Base-by-base conservation (phyloP, 2,113 vertebrate genomes). In the Vidua chalybeata region DNA sequence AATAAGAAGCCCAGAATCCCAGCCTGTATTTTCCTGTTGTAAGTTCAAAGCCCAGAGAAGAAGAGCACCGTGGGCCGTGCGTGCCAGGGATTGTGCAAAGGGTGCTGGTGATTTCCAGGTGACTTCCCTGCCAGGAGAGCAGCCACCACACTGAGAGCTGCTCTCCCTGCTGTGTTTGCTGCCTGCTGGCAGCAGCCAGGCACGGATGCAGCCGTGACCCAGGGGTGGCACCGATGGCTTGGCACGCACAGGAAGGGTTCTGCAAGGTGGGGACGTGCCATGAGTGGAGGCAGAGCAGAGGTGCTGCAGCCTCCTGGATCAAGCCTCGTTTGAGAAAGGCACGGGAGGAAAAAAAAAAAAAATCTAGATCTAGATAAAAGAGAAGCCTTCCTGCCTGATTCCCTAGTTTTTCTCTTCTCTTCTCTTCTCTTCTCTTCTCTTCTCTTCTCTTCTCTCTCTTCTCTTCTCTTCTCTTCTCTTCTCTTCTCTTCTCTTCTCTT, bases 211-310 rank as follows among this genome's bases (percentile, higher is more conserved):
- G 2, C 28, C 2, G 1, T 6, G 48, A 17, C 35, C 7, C 14
- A 58, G 27, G 56, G 75, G 11, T 59, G 56, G 48, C 37, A 10
- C 11, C 30, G 43, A 3, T 8, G 9, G 15, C 19, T 30, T 21
- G n/a, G 64, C 27, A 33, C 3, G 0, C 39, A 9, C 45, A 35
- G 46, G 45, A 79, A 84, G 28, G 30, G 16, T 3, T 17, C 13
- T 1, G 0, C 23, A 22, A 27, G 3, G 27, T 5, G 15, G 35
- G 71, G 48, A 31, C 2, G 0, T 2, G 31, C 58, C 15, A 7
- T 1, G 2, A 76, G 27, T 2, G 26, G 51, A 49, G 31, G 51
- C 71, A 72, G 9, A 41, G 27, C 31, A 87, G 52, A 75, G 28
- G 39, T 13, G 26, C 58, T 86, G 56, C 45, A 68, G 28, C 63